phyloP scores from a whole-genome alignment of 2,113 vertebrate genomes.

The Dendrocopos noguchii region DNA sequence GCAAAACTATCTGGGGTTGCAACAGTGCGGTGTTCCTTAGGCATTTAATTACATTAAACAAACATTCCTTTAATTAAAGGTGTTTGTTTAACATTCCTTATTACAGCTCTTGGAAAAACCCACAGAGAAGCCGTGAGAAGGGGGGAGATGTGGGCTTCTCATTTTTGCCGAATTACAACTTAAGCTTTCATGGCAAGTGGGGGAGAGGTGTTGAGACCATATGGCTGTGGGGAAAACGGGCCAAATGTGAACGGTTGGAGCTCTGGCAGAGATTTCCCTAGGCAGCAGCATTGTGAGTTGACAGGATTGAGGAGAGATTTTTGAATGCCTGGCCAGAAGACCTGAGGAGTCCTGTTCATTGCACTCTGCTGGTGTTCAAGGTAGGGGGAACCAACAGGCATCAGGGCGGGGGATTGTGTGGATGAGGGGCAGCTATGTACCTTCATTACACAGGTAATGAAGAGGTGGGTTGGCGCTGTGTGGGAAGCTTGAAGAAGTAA shows the following conservation, averaged over 20 bases:
- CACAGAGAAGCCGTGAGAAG: constrained; percentile 16
- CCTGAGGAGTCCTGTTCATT: not conserved
- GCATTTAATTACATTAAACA: constrained; percentile 68
- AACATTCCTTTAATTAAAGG: constrained; percentile 72
- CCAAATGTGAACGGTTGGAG: not conserved
- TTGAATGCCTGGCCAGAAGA: not conserved
- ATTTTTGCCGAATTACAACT: not conserved
- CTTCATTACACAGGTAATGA: not conserved
- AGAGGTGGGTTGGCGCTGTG: not conserved
- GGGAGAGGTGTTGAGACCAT: constrained; percentile 47
- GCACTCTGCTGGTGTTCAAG: not conserved
- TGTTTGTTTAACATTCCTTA: constrained; percentile 67
- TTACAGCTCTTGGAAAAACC: constrained; percentile 63
- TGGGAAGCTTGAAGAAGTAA: not conserved
- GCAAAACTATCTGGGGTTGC: not conserved
- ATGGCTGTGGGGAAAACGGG: constrained; percentile 1
- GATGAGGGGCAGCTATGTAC: not conserved
- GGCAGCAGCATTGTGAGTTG: not conserved
- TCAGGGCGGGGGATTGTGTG: fast-evolving
- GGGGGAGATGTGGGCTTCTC: constrained; percentile 8
- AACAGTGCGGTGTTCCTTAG: constrained; percentile 30
- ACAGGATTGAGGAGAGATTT: not conserved
- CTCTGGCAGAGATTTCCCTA: not conserved
- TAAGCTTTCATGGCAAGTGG: constrained; percentile 16
- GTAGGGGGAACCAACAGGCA: not conserved